Conservation (phyloP, 2,113 vertebrate genomes). For the Dasypus novemcinctus region DNA sequence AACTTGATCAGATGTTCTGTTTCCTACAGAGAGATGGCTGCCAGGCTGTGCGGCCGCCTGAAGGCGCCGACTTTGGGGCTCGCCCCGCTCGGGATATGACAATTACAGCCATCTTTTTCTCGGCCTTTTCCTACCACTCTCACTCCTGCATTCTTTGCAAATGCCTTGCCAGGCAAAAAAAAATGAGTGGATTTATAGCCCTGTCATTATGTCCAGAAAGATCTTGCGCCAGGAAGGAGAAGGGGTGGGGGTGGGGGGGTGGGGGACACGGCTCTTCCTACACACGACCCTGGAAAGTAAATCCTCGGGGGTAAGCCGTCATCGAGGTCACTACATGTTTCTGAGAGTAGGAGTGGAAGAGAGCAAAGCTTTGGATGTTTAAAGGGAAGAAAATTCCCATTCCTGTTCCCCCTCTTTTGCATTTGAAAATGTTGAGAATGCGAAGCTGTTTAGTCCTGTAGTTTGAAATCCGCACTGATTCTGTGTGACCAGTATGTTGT, state of each 20-base stretch:
- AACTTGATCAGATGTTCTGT: slow-evolving; percentile 98
- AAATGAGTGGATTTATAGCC: slow-evolving; percentile 82
- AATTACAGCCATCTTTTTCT: slow-evolving; percentile 91
- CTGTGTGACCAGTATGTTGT: not conserved
- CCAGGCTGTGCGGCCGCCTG: slow-evolving; percentile 88
- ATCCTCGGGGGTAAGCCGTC: slow-evolving; percentile 24
- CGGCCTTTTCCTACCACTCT: slow-evolving; percentile 87
- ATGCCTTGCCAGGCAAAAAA: slow-evolving; percentile 76
- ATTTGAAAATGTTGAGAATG: slow-evolving; percentile 57
- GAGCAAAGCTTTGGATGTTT: slow-evolving; percentile 9
- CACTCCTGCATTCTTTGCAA: slow-evolving; percentile 87
- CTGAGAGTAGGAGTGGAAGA: not conserved
- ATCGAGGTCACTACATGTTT: not conserved
- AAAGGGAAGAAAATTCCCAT: not conserved
- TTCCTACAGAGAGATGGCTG: slow-evolving; percentile 95
- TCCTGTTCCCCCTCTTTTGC: not conserved
- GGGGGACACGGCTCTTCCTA: not conserved
- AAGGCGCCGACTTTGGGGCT: slow-evolving; percentile 87
- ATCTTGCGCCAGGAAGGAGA: slow-evolving; percentile 51
- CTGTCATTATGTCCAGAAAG: slow-evolving; percentile 80
- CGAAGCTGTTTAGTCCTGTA: slow-evolving; percentile 23
- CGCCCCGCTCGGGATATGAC: slow-evolving; percentile 88
- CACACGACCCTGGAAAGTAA: slow-evolving; percentile 38
- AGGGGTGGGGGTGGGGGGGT: not conserved
- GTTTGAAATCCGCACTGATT: not conserved